Evolutionary conservation across 2,797 vertebrate genomes (phyloP).

Genomic region (Bradypus variegatus): DNA sequence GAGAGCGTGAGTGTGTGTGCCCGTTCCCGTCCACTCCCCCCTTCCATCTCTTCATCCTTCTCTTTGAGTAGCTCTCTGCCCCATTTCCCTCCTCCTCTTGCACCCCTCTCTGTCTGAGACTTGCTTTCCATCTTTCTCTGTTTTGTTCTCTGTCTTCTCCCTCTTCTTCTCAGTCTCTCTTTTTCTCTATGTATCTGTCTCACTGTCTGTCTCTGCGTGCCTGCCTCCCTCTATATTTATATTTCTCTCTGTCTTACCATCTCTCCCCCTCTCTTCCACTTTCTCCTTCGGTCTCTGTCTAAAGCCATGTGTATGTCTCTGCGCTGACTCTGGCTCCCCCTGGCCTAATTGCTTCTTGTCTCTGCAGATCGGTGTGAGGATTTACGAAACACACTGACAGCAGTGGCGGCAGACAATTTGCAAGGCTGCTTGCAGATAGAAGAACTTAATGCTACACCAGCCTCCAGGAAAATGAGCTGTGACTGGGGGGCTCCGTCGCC

Average conservation of each 20-base stretch:
- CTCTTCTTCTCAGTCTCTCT: background rate
- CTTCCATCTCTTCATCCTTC: background rate
- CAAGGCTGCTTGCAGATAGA: constrained; percentile 63
- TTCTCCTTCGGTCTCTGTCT: background rate
- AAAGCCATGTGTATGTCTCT: constrained; percentile 44
- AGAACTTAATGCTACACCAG: constrained; percentile 67
- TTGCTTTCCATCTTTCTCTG: background rate
- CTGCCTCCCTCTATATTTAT: background rate
- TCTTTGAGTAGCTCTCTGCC: background rate
- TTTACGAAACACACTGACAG: constrained; percentile 67
- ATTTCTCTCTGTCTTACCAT: background rate
- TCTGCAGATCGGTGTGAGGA: constrained; percentile 61
- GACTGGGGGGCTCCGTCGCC: background rate
- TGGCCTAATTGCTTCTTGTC: constrained; percentile 67
- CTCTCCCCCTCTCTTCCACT: background rate
- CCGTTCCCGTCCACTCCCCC: too few species aligned
- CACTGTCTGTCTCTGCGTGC: background rate
- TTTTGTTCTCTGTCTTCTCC: background rate
- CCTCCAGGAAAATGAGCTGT: constrained; percentile 61
- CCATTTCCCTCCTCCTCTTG: background rate
- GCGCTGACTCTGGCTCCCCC: background rate
- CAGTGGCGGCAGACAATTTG: constrained; percentile 53
- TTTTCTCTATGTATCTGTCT: background rate
- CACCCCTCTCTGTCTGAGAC: background rate
- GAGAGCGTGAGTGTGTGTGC: too few species aligned